Percentiles rank a stretch among this genome's conserved stretches.
phyloP scores from a whole-genome alignment of 2,113 vertebrate genomes.

The Blennius ocellaris region DNA sequence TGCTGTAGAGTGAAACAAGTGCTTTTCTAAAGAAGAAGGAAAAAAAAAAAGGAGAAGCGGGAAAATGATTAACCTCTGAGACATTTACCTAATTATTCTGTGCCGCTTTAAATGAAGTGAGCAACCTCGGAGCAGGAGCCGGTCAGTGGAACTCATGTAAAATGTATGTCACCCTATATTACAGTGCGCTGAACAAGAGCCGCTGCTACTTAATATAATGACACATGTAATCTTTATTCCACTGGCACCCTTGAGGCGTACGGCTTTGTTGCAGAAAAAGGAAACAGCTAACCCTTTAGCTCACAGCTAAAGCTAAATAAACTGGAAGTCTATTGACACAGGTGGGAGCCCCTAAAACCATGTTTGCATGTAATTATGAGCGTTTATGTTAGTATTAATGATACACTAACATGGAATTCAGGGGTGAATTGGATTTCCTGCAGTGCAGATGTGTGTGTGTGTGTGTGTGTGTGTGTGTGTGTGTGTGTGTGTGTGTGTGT shows the following conservation, averaged over 20 bases:
- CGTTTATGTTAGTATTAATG: slow-evolving; percentile 68
- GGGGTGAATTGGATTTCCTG: slow-evolving; percentile 33
- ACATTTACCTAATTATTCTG: slow-evolving; percentile 78
- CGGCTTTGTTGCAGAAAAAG: slow-evolving; percentile 49
- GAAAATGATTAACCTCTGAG: slow-evolving; percentile 78
- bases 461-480: neutral
- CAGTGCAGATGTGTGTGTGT: slow-evolving; percentile 14
- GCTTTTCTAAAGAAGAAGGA: slow-evolving; percentile 4
- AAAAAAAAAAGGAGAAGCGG: slow-evolving; percentile 35
- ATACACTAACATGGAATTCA: slow-evolving; percentile 36
- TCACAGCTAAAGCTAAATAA: slow-evolving; percentile 63
- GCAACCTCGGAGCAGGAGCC: slow-evolving; percentile 64
- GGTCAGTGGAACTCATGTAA: slow-evolving; percentile 74
- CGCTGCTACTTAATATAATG: slow-evolving; percentile 70
- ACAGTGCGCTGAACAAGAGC: slow-evolving; percentile 64
- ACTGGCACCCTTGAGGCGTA: slow-evolving; percentile 47
- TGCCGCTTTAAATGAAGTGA: slow-evolving; percentile 74
- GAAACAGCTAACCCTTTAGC: slow-evolving; percentile 55
- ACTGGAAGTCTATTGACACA: slow-evolving; percentile 71
- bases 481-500: neutral
- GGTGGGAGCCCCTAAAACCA: slow-evolving; percentile 53
- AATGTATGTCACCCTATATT: slow-evolving; percentile 76
- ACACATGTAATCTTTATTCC: slow-evolving; percentile 80
- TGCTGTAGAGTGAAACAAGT: slow-evolving; percentile 14
- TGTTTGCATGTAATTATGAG: slow-evolving; percentile 56